phyloP scores from a whole-genome alignment of 2,888 invertebrate species.

The Sesia apiformis region DNA sequence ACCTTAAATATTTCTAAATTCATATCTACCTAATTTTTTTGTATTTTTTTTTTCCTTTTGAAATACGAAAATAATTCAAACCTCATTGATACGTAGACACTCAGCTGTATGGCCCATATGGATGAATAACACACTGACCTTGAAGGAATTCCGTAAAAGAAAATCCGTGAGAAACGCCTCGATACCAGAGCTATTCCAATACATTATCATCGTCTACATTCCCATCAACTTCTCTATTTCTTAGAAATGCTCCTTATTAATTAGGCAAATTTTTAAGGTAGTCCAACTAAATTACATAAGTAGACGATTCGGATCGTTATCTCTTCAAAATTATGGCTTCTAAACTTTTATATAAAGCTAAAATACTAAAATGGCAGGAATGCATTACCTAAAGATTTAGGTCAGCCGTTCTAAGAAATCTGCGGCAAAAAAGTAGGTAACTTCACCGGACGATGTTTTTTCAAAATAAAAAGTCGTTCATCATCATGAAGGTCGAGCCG shows the following conservation, averaged over 20 bases:
- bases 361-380: constrained; percentile 35
- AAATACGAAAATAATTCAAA: no score
- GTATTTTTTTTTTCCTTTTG: no score
- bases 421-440: constrained; percentile 66
- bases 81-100: no score
- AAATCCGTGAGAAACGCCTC: not conserved
- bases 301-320: constrained; percentile 45
- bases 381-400: constrained; percentile 52
- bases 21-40: no score
- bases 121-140: no score
- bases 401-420: constrained; percentile 51
- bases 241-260: constrained; percentile 36
- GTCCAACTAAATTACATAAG: constrained; percentile 13
- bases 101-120: no score
- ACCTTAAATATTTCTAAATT: no score
- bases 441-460: constrained; percentile 64
- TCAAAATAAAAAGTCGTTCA: constrained; percentile 62
- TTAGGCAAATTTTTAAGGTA: constrained; percentile 22
- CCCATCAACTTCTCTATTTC: constrained; percentile 10
- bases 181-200: not conserved
- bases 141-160: not conserved
- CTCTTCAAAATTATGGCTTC: constrained; percentile 60
- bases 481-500: constrained; percentile 57
- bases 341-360: constrained; percentile 43
- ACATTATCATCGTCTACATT: not conserved